These are phyloP conservation scores for Acanthurus tractus DNA, from an alignment of 2,797 vertebrate genomes.

Conservation along the genomic window DNA sequence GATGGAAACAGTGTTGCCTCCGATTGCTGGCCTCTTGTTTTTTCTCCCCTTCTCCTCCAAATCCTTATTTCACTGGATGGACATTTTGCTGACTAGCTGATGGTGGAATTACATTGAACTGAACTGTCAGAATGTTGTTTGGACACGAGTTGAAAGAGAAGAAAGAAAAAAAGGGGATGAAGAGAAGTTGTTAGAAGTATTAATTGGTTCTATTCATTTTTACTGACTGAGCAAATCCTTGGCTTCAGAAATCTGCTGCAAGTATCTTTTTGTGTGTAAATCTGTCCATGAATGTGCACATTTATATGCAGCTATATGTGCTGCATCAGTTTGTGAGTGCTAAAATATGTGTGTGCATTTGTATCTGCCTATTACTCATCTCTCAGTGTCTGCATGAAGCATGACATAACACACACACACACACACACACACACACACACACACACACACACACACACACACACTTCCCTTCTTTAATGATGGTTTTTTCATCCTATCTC, in stretches of 20 bases:
- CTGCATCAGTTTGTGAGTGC: neutral
- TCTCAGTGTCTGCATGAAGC: neutral
- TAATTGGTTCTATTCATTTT: conserved; percentile 5
- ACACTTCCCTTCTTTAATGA: no score
- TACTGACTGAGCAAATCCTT: neutral
- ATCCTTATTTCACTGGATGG: neutral
- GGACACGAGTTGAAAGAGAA: neutral
- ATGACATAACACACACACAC: conserved; percentile 1
- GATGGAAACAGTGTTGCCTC: neutral
- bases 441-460: neutral
- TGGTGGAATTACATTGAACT: conserved; percentile 19
- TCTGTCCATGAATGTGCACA: neutral
- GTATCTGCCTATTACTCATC: neutral
- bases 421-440: neutral
- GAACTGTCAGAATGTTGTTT: neutral
- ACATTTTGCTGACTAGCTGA: conserved; percentile 11
- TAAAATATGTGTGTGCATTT: neutral
- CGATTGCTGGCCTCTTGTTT: neutral
- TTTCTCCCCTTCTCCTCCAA: neutral
- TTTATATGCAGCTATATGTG: neutral
- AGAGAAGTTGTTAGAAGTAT: conserved; percentile 5
- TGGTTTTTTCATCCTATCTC: no score
- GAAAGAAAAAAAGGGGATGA: no score
- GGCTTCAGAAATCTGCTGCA: neutral
- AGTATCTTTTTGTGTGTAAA: neutral